These are phyloP conservation scores for Acipenser transmontanus DNA, from an alignment of 2,797 vertebrate genomes.

Conservation along the genomic window DNA sequence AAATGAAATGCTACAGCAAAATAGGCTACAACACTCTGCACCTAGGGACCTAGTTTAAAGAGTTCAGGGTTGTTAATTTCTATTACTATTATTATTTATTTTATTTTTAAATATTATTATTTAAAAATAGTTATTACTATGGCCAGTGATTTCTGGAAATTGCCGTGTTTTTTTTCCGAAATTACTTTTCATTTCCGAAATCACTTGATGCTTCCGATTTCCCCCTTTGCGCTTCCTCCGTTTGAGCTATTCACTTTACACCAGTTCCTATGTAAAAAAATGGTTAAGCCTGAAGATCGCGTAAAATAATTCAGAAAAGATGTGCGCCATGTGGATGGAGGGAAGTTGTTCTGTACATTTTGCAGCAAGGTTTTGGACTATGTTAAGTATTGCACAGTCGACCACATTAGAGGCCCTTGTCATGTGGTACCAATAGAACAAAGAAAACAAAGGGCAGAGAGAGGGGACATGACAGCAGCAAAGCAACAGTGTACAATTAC, in stretches of 20 bases:
- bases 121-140: not conserved
- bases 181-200: not conserved
- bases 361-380: not conserved
- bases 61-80: no score
- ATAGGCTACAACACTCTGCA: no score
- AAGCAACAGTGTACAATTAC: not conserved
- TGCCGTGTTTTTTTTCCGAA: no score
- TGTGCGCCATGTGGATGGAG: not conserved
- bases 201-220: not conserved
- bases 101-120: no score
- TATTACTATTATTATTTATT: no score
- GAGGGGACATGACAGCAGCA: no score
- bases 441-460: no score
- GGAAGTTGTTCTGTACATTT: not conserved
- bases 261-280: not conserved
- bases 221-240: no score
- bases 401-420: not conserved
- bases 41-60: no score
- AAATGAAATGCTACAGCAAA: no score
- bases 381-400: not conserved
- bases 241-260: not conserved
- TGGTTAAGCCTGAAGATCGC: not conserved
- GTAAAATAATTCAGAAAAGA: not conserved
- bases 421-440: no score
- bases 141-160: not conserved